Evolutionary conservation across 2,797 vertebrate genomes (phyloP).

Genomic region (Channa striata): DNA sequence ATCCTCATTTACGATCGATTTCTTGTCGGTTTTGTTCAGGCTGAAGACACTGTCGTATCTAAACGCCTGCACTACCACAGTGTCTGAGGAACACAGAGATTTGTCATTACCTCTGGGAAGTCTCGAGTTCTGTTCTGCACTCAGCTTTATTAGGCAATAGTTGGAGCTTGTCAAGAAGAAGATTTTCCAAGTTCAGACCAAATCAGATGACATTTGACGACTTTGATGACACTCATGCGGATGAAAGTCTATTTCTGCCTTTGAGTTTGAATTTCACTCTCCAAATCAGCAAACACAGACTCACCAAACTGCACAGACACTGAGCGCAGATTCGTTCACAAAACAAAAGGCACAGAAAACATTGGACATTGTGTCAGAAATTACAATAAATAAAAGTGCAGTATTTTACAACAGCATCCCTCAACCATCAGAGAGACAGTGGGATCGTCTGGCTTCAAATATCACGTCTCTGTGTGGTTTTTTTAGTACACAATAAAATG

Average conservation of each 20-base stretch:
- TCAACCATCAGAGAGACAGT: constrained; percentile 28
- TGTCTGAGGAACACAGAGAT: constrained; percentile 11
- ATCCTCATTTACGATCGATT: no score
- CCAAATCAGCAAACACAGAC: constrained; percentile 47
- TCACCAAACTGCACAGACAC: constrained; percentile 54
- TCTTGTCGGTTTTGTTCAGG: neutral
- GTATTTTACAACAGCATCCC: constrained; percentile 54
- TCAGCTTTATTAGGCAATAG: neutral
- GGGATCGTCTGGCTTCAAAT: constrained; percentile 18
- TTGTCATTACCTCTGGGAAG: neutral
- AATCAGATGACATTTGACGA: constrained; percentile 8
- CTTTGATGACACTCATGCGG: constrained; percentile 12
- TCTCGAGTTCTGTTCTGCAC: neutral
- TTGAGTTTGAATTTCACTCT: constrained; percentile 55
- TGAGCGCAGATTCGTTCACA: constrained; percentile 55
- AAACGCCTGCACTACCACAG: neutral
- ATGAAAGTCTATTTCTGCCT: constrained; percentile 27
- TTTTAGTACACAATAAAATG: constrained; percentile 22
- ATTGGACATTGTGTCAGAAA: constrained; percentile 41
- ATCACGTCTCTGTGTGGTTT: constrained; percentile 1
- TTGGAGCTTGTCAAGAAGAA: neutral
- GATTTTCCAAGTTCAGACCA: neutral
- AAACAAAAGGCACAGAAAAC: constrained; percentile 69
- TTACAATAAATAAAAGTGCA: constrained; percentile 41
- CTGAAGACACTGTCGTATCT: constrained; percentile 5